Conservation (phyloP, 2,113 vertebrate genomes). For the Boulengerochromis microlepis region DNA sequence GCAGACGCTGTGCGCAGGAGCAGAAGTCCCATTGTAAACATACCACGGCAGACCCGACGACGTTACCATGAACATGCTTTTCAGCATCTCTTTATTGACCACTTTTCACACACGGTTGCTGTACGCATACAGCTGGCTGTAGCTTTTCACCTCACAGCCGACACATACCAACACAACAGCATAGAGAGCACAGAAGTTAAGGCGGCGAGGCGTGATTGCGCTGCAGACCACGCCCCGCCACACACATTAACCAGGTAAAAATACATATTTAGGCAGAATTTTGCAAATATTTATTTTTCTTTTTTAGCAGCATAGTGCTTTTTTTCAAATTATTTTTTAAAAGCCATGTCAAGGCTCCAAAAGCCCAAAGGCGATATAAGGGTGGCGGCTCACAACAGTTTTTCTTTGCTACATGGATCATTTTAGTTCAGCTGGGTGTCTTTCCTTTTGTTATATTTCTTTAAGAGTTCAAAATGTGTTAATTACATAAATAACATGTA, state of each 20-base stretch:
- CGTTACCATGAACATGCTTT: no score
- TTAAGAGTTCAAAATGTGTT: no score
- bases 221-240: not conserved
- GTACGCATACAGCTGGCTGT: fast-evolving
- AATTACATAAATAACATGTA: no score
- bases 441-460: not conserved
- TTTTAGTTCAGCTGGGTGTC: not conserved
- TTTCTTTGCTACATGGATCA: not conserved
- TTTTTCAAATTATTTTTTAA: not conserved
- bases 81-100: no score
- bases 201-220: fast-evolving
- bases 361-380: not conserved
- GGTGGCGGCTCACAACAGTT: fast-evolving
- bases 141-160: fast-evolving
- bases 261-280: not conserved
- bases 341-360: not conserved
- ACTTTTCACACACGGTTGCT: no score
- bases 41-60: no score
- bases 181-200: no score
- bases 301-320: not conserved
- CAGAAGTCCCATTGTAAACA: no score
- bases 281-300: not conserved
- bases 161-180: no score
- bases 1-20: no score
- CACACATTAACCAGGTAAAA: not conserved